Percentiles rank a stretch among this genome's conserved stretches.
Conservation (phyloP, 2,797 vertebrate species). For the Trachops cirrhosus region DNA sequence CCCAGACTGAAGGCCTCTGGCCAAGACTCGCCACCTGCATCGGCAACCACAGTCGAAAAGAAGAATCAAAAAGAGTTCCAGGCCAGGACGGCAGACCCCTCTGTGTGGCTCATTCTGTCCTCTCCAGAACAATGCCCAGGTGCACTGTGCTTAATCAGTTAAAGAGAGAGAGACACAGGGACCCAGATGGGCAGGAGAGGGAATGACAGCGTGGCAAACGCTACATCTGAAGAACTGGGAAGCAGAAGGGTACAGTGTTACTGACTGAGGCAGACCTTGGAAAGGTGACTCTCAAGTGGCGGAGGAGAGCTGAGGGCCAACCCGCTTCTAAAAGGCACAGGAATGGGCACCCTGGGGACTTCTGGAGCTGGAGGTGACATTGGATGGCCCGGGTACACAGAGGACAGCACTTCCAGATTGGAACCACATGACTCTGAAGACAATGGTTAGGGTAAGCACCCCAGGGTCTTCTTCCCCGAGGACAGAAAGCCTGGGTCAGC, state of each 20-base stretch:
- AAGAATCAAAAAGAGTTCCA: not conserved
- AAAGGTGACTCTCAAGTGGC: no score
- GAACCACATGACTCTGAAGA: not conserved
- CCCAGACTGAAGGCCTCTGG: not conserved
- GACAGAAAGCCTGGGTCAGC: not conserved
- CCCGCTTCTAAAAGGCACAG: not conserved
- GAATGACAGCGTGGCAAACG: not conserved
- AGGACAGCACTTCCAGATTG: rapidly evolving
- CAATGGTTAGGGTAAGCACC: rapidly evolving
- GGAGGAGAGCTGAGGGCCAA: not conserved
- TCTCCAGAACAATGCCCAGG: not conserved
- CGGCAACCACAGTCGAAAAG: not conserved
- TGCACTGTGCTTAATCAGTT: not conserved
- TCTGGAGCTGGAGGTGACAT: not conserved
- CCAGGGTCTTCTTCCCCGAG: not conserved
- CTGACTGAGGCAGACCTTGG: not conserved
- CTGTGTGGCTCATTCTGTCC: not conserved
- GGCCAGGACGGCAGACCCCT: not conserved
- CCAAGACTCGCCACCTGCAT: not conserved
- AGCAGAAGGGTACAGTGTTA: not conserved
- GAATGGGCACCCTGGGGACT: not conserved
- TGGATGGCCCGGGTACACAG: rapidly evolving
- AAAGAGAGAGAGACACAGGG: not conserved
- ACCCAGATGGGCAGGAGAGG: constrained; percentile 38
- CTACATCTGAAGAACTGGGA: no score